These are phyloP conservation scores for Cettia cetti DNA, from an alignment of 2,113 vertebrate genomes.

Conservation along the genomic window DNA sequence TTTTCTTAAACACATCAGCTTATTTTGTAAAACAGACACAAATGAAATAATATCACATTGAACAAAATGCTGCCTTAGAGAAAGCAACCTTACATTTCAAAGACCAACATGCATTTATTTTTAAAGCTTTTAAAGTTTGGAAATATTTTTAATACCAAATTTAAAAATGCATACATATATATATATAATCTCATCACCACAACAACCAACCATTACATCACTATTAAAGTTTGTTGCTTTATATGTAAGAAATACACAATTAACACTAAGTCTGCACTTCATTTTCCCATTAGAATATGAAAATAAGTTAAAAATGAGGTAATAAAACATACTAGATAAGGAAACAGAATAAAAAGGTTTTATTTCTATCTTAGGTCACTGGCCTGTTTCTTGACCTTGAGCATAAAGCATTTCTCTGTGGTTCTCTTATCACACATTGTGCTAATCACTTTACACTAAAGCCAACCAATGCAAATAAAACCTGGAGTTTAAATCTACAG, in stretches of 20 bases:
- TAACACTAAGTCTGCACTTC: background rate
- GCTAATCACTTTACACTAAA: background rate
- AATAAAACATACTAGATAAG: background rate
- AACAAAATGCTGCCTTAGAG: background rate
- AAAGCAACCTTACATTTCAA: background rate
- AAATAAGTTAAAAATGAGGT: background rate
- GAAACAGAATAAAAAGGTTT: background rate
- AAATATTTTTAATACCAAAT: background rate
- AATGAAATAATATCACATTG: background rate
- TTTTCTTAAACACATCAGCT: background rate
- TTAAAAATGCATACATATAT: background rate
- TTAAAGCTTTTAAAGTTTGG: background rate
- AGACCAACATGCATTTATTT: background rate
- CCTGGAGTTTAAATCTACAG: background rate
- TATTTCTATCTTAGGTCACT: background rate
- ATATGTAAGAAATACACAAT: background rate
- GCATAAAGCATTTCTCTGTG: background rate
- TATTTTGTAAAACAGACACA: background rate
- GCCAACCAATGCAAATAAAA: conserved; percentile 1
- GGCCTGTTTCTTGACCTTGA: background rate
- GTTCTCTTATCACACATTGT: background rate
- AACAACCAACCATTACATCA: background rate
- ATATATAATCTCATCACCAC: background rate
- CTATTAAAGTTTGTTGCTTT: background rate
- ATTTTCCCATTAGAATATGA: background rate